These are phyloP conservation scores for Microtus oregoni DNA, from an alignment of 2,113 vertebrate species.

Conservation along the genomic window DNA sequence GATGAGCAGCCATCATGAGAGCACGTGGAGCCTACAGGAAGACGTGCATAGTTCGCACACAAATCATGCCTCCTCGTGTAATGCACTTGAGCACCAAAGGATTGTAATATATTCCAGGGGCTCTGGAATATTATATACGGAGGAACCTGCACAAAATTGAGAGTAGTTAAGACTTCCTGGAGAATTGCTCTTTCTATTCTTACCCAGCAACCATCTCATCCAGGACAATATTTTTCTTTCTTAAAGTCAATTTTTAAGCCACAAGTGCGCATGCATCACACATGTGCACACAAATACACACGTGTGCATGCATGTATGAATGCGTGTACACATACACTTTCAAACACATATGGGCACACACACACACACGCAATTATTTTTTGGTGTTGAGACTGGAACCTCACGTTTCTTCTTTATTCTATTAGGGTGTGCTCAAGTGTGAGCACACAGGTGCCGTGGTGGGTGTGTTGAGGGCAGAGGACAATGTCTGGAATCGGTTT, in stretches of 20 bases:
- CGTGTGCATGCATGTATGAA: not conserved
- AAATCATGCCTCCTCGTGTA: not conserved
- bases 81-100: not conserved
- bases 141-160: not conserved
- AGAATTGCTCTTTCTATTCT: not conserved
- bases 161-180: not conserved
- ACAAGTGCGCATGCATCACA: not conserved
- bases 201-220: not conserved
- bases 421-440: not conserved
- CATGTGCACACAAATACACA: not conserved
- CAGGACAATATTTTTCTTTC: not conserved
- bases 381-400: not conserved
- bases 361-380: not conserved
- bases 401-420: not conserved
- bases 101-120: not conserved
- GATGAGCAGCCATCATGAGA: not conserved
- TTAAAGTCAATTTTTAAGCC: not conserved
- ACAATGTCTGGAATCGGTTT: no score
- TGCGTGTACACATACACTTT: not conserved
- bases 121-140: not conserved
- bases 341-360: not conserved
- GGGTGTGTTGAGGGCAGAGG: not conserved
- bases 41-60: not conserved
- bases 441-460: not conserved
- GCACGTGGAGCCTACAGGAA: not conserved